These are phyloP conservation scores for Ammodytes marinus DNA, from an alignment of 2,113 vertebrate genomes.

Conservation along the genomic window DNA sequence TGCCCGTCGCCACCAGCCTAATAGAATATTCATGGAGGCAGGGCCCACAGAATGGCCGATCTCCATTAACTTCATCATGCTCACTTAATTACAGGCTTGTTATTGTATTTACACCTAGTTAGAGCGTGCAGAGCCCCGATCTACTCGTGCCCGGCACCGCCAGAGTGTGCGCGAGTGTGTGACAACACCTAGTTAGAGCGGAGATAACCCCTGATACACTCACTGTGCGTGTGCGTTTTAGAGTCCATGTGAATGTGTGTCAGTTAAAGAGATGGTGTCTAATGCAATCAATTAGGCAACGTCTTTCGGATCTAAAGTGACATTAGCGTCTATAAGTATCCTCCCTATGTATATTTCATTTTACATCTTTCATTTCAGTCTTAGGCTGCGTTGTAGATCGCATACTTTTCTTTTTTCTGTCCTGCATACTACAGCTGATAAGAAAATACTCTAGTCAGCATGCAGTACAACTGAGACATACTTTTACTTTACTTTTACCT, in stretches of 20 bases:
- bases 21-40: constrained; percentile 99
- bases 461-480: too few relatives aligned
- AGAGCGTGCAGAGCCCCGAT: constrained; percentile 99
- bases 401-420: too few relatives aligned
- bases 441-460: too few relatives aligned
- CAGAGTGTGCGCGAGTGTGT: constrained; percentile 86
- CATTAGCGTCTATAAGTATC: background rate
- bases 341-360: constrained; percentile 5
- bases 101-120: constrained; percentile 99
- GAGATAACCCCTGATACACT: constrained; percentile 76
- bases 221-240: background rate
- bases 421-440: too few relatives aligned
- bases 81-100: constrained; percentile 99
- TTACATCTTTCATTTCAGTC: constrained; percentile 5
- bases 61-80: constrained; percentile 99
- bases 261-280: background rate
- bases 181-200: constrained; percentile 81
- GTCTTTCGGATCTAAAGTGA: background rate
- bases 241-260: constrained; percentile 13
- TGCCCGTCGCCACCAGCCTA: constrained; percentile 99
- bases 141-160: constrained; percentile 95
- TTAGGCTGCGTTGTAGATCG: too few relatives aligned
- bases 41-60: constrained; percentile 99
- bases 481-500: too few relatives aligned
- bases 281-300: constrained; percentile 22